phyloP scores from a whole-genome alignment of 2,797 vertebrate genomes.

The Syndactyla subalaris region DNA sequence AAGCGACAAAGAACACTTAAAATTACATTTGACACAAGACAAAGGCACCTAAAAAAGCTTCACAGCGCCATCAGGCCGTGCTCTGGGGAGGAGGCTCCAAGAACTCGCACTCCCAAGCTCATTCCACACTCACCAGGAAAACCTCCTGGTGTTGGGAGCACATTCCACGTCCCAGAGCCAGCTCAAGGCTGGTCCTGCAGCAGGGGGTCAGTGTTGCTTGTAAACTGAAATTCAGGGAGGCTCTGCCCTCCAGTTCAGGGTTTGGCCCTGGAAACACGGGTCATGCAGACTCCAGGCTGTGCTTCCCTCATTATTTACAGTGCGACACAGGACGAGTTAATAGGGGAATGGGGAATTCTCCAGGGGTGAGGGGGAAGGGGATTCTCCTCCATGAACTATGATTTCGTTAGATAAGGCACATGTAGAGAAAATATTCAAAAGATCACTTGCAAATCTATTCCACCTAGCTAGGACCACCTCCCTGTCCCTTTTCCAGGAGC shows the following conservation, averaged over 20 bases:
- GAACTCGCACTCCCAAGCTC: not conserved
- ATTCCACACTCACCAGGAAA: not conserved
- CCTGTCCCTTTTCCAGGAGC: not conserved
- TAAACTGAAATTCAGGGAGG: not conserved
- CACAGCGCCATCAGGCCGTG: not conserved
- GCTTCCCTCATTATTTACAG: not conserved
- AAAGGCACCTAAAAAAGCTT: slow-evolving; percentile 46
- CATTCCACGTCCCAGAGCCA: not conserved
- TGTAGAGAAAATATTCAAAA: slow-evolving; percentile 34
- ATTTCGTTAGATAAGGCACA: slow-evolving; percentile 61
- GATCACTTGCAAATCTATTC: slow-evolving; percentile 34
- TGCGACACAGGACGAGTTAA: not conserved
- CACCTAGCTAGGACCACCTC: not conserved
- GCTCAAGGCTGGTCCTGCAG: not conserved
- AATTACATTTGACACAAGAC: slow-evolving; percentile 18
- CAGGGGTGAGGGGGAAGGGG: not conserved
- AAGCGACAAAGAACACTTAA: not conserved
- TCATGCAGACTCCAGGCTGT: not conserved
- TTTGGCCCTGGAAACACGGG: not conserved
- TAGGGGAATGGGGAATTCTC: not conserved
- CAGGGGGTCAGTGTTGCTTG: not conserved
- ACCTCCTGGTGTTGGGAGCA: not conserved
- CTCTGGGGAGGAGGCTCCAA: not conserved
- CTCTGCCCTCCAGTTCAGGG: not conserved
- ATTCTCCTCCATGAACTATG: not conserved